Percentiles rank a stretch among this genome's conserved stretches.
These are phyloP conservation scores for Andrena dorsata DNA, from an alignment of 2,888 invertebrate genomes.

Conservation along the genomic window DNA sequence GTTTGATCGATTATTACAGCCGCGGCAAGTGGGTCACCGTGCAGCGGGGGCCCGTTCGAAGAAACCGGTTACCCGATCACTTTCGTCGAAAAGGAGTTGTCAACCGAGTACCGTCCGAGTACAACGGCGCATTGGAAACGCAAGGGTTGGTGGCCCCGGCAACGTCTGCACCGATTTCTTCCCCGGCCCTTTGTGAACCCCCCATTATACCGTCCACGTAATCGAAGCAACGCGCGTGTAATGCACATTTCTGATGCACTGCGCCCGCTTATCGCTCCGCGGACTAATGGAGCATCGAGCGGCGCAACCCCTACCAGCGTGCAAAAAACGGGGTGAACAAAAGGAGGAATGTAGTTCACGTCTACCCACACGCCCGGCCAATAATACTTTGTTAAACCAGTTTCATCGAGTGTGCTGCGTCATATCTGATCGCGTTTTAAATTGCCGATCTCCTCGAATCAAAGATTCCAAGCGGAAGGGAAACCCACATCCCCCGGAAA, in stretches of 20 bases:
- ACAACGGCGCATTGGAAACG: conserved; percentile 77
- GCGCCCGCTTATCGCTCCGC: conserved; percentile 10
- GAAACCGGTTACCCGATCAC: conserved; percentile 81
- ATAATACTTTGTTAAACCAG: too few relatives aligned
- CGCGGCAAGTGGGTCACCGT: conserved; percentile 81
- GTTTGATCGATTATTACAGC: conserved; percentile 58
- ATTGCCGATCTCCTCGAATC: neutral
- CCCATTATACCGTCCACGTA: conserved; percentile 53
- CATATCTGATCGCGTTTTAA: neutral
- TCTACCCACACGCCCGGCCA: neutral
- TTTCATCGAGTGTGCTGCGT: neutral
- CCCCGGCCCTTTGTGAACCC: conserved; percentile 79
- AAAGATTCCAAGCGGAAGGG: neutral
- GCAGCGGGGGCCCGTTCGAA: conserved; percentile 78
- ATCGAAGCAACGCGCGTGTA: conserved; percentile 11
- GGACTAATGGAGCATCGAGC: conserved; percentile 19
- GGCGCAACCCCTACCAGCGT: neutral
- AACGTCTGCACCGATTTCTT: conserved; percentile 79
- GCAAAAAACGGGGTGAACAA: neutral
- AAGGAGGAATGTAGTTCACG: neutral
- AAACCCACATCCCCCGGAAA: too few relatives aligned
- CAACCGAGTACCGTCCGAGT: conserved; percentile 81
- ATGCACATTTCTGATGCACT: conserved; percentile 18
- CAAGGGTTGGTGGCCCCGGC: conserved; percentile 75
- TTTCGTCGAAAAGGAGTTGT: conserved; percentile 80